phyloP scores from a whole-genome alignment of 2,113 vertebrate species.

The Manacus vitellinus region DNA sequence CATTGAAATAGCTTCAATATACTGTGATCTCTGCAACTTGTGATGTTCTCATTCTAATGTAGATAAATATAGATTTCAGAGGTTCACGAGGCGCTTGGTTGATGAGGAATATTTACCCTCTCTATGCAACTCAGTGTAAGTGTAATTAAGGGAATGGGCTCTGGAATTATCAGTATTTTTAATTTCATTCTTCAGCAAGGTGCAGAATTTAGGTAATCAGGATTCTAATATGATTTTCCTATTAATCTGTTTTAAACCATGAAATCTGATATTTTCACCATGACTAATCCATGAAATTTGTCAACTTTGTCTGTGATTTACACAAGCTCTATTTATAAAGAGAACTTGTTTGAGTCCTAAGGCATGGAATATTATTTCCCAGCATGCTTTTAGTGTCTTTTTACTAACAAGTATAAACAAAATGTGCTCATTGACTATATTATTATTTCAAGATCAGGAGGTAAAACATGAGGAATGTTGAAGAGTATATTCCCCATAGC shows the following conservation, averaged over 20 bases:
- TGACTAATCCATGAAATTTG: conserved; percentile 79
- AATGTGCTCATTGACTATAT: conserved; percentile 25
- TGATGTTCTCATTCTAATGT: background rate
- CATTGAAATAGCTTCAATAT: background rate
- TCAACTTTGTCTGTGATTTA: conserved; percentile 74
- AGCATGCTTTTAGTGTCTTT: conserved; percentile 55
- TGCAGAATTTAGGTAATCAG: conserved; percentile 35
- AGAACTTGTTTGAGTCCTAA: conserved; percentile 55
- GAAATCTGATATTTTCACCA: conserved; percentile 74
- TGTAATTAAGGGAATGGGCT: background rate
- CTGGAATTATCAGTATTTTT: background rate
- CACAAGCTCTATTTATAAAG: conserved; percentile 65
- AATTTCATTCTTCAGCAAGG: conserved; percentile 7
- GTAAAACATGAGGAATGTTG: conserved; percentile 38
- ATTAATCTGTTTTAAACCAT: conserved; percentile 72
- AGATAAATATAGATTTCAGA: background rate
- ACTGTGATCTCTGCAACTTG: background rate
- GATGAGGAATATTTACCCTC: background rate
- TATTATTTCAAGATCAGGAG: conserved; percentile 54
- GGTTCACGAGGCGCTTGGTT: background rate
- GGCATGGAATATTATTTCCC: conserved; percentile 57
- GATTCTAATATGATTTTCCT: conserved; percentile 71
- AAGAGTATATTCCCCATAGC: conserved; percentile 26
- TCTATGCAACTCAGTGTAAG: background rate
- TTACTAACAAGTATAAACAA: conserved; percentile 60